These are phyloP conservation scores for Sympetrum striolatum DNA, from an alignment of 2,888 invertebrate species.

Conservation along the genomic window DNA sequence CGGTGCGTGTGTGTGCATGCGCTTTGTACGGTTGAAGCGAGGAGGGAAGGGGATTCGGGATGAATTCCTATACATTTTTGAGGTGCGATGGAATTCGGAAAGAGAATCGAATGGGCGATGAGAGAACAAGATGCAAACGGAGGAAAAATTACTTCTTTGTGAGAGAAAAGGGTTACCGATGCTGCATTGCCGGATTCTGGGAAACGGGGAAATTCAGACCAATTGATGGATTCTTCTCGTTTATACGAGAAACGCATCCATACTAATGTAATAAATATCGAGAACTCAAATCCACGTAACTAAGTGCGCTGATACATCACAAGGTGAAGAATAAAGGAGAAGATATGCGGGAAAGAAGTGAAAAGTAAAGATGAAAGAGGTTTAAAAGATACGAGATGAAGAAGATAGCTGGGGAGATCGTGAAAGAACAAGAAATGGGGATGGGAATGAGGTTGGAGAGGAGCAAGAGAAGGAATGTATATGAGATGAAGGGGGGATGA, in stretches of 20 bases:
- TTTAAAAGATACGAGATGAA: background rate
- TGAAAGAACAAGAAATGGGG: background rate
- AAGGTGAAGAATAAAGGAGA: background rate
- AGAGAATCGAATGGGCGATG: background rate
- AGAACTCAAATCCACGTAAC: too few species aligned
- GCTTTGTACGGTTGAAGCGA: background rate
- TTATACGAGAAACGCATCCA: too few species aligned
- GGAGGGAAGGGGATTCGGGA: background rate
- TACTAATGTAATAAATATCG: too few species aligned
- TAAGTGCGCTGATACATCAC: background rate
- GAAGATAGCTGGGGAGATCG: background rate
- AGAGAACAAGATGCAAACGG: background rate
- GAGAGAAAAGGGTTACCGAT: too few species aligned
- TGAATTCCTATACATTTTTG: conserved; percentile 32
- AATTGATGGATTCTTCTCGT: too few species aligned
- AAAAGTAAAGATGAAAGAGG: background rate
- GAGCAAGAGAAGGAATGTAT: background rate
- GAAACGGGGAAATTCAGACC: too few species aligned
- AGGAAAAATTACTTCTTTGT: background rate
- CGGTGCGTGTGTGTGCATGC: background rate
- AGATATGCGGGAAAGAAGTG: background rate
- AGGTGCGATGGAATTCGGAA: conserved; percentile 36
- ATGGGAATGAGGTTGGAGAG: background rate
- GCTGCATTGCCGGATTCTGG: too few species aligned
- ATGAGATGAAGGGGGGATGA: background rate